Conservation (phyloP, 2,888 invertebrate species). For the Drosophila ustulata region DNA sequence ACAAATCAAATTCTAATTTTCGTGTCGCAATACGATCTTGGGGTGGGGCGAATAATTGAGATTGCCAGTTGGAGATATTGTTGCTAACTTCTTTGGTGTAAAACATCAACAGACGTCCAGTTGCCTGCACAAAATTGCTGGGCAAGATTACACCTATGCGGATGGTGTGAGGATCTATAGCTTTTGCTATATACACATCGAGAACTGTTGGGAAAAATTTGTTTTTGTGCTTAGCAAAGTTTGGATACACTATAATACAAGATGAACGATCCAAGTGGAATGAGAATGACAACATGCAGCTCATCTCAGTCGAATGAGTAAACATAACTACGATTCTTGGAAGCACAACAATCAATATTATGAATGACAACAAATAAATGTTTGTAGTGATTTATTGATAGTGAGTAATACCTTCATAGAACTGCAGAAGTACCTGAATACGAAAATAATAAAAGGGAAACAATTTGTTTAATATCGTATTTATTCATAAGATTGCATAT, state of each 20-base stretch:
- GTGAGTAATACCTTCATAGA: not conserved
- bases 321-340: not conserved
- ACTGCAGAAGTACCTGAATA: not conserved
- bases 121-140: not conserved
- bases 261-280: not conserved
- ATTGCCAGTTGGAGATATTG: not conserved
- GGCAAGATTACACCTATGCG: not conserved
- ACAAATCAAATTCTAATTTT: conserved; percentile 5
- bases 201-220: not conserved
- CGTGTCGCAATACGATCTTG: not conserved
- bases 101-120: not conserved
- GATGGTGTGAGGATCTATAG: conserved; percentile 8
- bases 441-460: not conserved
- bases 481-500: conserved; percentile 68
- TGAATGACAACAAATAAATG: not conserved
- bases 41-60: conserved; percentile 8
- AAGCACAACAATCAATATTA: not conserved
- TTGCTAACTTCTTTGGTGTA: not conserved
- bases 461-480: conserved; percentile 53
- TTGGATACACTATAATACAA: not conserved
- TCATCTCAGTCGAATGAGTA: too few relatives aligned
- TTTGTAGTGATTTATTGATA: not conserved
- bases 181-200: not conserved
- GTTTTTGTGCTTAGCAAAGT: not conserved
- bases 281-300: not conserved